Conservation (phyloP, 2,888 invertebrate genomes). For the Clanis bilineata region DNA sequence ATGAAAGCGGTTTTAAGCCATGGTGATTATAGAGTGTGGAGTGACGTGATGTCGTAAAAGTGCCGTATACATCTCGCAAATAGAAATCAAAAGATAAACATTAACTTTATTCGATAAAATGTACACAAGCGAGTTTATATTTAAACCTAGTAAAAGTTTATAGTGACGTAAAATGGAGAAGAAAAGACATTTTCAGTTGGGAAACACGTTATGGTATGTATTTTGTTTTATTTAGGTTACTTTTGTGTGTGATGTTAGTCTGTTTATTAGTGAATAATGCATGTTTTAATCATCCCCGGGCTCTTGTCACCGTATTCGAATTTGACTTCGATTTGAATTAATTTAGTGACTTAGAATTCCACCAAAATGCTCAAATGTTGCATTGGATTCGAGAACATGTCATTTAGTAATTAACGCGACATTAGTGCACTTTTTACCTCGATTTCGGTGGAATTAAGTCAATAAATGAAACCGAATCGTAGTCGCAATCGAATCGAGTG, state of each 20-base stretch:
- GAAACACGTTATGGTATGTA: slow-evolving; percentile 61
- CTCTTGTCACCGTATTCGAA: no score
- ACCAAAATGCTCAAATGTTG: no score
- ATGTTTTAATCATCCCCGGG: no score
- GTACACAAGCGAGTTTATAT: slow-evolving; percentile 42
- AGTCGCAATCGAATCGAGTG: no score
- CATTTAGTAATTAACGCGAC: no score
- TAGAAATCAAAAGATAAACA: slow-evolving; percentile 22
- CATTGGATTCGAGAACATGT: no score
- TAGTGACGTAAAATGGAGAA: slow-evolving; percentile 62
- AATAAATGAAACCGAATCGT: no score
- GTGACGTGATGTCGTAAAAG: slow-evolving; percentile 35
- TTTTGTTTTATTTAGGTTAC: neutral
- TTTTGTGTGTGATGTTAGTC: neutral
- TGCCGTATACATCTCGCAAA: neutral
- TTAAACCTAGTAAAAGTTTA: slow-evolving; percentile 35
- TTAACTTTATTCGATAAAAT: slow-evolving; percentile 43
- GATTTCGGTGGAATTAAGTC: no score
- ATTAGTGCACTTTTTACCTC: no score
- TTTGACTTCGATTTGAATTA: no score
- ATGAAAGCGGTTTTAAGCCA: slow-evolving; percentile 25
- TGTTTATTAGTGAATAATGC: no score
- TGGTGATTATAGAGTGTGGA: slow-evolving; percentile 32
- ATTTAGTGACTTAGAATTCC: no score
- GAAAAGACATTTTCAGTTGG: slow-evolving; percentile 41